Conservation (phyloP, 2,797 vertebrate genomes). For the Coluber constrictor region DNA sequence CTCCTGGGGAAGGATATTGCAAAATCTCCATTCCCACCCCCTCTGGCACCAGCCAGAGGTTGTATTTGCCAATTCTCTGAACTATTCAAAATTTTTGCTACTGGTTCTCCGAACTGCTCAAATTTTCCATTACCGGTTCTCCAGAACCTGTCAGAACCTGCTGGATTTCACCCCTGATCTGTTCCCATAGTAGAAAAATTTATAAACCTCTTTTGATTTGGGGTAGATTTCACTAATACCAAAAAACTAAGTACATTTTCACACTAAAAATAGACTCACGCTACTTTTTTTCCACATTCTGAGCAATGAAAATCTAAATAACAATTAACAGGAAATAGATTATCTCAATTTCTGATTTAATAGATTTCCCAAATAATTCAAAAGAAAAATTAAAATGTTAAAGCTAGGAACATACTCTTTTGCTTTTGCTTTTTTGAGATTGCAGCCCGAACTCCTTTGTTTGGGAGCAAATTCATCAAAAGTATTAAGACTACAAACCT, state of each 20-base stretch:
- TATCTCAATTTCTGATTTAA: not conserved
- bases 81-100: no score
- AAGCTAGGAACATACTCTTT: not conserved
- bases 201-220: not conserved
- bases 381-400: not conserved
- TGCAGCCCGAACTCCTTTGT: not conserved
- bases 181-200: not conserved
- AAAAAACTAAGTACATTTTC: not conserved
- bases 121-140: no score
- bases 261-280: not conserved
- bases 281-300: not conserved
- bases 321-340: not conserved
- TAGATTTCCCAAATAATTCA: not conserved
- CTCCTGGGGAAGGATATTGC: no score
- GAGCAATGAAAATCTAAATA: not conserved
- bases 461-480: not conserved
- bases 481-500: not conserved
- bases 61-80: no score
- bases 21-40: no score
- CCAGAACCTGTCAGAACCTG: no score
- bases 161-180: not conserved
- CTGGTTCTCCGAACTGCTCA: no score
- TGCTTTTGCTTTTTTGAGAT: not conserved
- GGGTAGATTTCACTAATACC: not conserved
- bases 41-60: no score